These are phyloP conservation scores for Paramisgurnus dabryanus DNA, from an alignment of 2,113 vertebrate species.

Conservation along the genomic window DNA sequence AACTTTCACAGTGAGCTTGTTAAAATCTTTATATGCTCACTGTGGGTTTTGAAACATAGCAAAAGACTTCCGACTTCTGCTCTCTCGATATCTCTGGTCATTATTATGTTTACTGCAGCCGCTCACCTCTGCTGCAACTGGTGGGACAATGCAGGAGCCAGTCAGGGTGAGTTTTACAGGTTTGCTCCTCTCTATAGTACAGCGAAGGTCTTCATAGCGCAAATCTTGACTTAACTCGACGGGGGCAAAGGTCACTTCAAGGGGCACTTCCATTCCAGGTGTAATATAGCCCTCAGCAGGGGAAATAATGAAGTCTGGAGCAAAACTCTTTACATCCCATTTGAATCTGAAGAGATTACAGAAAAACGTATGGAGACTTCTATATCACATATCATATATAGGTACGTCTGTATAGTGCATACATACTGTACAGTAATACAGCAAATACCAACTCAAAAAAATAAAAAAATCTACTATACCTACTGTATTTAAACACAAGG, in stretches of 20 bases:
- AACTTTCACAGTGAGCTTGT: too few species aligned
- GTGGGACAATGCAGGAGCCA: slow-evolving; percentile 74
- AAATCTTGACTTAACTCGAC: slow-evolving; percentile 68
- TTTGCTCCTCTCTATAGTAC: slow-evolving; percentile 74
- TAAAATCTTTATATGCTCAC: too few species aligned
- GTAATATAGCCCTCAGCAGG: slow-evolving; percentile 81
- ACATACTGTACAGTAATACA: too few species aligned
- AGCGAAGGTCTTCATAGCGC: slow-evolving; percentile 74
- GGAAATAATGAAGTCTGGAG: slow-evolving; percentile 77
- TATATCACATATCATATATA: too few species aligned
- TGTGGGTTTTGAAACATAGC: too few species aligned
- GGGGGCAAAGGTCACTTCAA: slow-evolving; percentile 79
- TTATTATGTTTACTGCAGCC: not conserved
- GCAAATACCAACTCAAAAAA: too few species aligned
- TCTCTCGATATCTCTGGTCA: not conserved
- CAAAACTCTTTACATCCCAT: slow-evolving; percentile 77
- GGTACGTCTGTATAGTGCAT: too few species aligned
- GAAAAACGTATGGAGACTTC: not conserved
- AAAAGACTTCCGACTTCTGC: not conserved
- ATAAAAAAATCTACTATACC: too few species aligned
- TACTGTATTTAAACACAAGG: not conserved
- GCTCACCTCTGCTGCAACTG: slow-evolving; percentile 79
- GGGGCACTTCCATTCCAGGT: slow-evolving; percentile 77
- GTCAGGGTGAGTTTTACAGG: slow-evolving; percentile 75
- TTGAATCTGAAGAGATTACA: slow-evolving; percentile 74